These are phyloP conservation scores for Diaprepes abbreviatus DNA, from an alignment of 2,888 invertebrate species.

Conservation along the genomic window DNA sequence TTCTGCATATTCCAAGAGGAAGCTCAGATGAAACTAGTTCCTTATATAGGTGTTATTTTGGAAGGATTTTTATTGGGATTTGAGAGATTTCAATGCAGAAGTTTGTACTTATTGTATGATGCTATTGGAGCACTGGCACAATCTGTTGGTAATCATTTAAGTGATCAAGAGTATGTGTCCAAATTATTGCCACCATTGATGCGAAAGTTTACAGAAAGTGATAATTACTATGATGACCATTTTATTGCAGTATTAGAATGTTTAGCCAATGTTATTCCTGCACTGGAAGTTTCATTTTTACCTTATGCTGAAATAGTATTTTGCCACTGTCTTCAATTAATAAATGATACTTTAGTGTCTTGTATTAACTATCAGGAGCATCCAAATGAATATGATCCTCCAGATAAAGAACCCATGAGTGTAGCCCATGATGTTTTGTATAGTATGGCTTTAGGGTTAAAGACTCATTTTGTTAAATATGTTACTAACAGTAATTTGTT, in stretches of 20 bases:
- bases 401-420: constrained; percentile 81
- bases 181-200: constrained; percentile 82
- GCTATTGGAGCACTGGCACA: constrained; percentile 83
- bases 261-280: constrained; percentile 81
- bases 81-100: constrained; percentile 77
- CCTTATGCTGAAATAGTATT: constrained; percentile 82
- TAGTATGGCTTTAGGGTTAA: constrained; percentile 79
- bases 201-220: constrained; percentile 78
- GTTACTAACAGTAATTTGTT: constrained; percentile 78
- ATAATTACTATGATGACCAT: constrained; percentile 79
- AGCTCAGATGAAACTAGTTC: constrained; percentile 79
- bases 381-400: constrained; percentile 77
- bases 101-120: constrained; percentile 81
- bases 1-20: constrained; percentile 86
- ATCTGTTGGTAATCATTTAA: constrained; percentile 79
- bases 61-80: constrained; percentile 78
- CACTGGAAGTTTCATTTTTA: constrained; percentile 79
- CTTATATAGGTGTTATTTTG: constrained; percentile 79
- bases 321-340: constrained; percentile 76
- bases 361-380: constrained; percentile 73
- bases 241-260: constrained; percentile 82
- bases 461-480: constrained; percentile 76
- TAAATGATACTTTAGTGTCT: constrained; percentile 78
- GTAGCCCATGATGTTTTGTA: constrained; percentile 81
- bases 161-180: constrained; percentile 77